Evolutionary conservation across 2,888 invertebrate genomes (phyloP).

Genomic region (Anoncus sp.): DNA sequence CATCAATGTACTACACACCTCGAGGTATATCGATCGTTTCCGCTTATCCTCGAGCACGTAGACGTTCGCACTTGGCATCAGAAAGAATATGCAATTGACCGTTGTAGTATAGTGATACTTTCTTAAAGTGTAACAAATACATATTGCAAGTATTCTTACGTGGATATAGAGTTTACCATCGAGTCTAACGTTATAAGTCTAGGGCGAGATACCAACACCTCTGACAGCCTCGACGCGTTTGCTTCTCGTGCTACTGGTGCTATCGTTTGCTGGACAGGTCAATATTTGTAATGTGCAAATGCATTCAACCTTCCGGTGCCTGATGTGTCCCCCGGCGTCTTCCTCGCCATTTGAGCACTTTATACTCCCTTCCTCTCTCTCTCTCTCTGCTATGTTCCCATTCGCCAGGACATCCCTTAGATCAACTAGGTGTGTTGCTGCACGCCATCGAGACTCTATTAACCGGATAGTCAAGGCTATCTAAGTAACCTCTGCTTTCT

Average conservation of each 20-base stretch:
- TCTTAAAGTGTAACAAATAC: slow-evolving; percentile 15
- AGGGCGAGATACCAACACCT: slow-evolving; percentile 46
- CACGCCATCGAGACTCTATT: slow-evolving; percentile 34
- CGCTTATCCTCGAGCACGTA: slow-evolving; percentile 42
- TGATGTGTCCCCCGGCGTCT: slow-evolving; percentile 47
- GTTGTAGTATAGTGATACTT: not conserved
- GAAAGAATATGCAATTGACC: slow-evolving; percentile 45
- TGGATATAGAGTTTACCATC: slow-evolving; percentile 7
- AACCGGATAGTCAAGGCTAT: slow-evolving; percentile 44
- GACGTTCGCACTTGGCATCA: slow-evolving; percentile 56
- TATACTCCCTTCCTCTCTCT: slow-evolving; percentile 3
- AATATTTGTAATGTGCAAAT: slow-evolving; percentile 70
- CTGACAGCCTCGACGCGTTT: slow-evolving; percentile 62
- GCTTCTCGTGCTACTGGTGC: slow-evolving; percentile 26
- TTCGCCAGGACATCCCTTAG: slow-evolving; percentile 49
- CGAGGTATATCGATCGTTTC: slow-evolving; percentile 62
- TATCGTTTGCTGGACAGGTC: slow-evolving; percentile 48
- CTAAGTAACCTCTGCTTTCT: slow-evolving; percentile 24
- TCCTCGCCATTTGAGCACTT: slow-evolving; percentile 22
- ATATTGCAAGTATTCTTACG: not conserved
- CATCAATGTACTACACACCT: slow-evolving; percentile 34
- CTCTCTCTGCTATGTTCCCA: slow-evolving; percentile 11
- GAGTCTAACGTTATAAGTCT: slow-evolving; percentile 5
- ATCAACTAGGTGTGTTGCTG: slow-evolving; percentile 54
- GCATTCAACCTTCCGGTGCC: slow-evolving; percentile 61